Conservation (phyloP, 2,888 invertebrate species). For the Gnatocerus cornutus region DNA sequence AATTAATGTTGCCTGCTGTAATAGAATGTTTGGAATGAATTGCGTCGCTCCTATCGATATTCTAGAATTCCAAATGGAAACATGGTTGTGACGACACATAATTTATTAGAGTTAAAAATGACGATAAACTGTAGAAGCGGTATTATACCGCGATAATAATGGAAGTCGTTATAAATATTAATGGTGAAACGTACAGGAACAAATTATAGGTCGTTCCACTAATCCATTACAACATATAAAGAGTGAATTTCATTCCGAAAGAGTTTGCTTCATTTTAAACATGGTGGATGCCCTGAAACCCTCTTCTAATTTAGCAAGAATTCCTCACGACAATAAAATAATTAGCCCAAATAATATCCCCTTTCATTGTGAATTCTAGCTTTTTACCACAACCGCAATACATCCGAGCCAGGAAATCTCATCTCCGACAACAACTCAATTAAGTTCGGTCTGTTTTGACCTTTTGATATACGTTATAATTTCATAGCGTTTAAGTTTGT, state of each 20-base stretch:
- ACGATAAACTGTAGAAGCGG: neutral
- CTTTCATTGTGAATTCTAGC: neutral
- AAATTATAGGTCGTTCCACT: slow-evolving; percentile 1
- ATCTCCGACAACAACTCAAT: slow-evolving; percentile 26
- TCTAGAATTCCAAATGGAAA: neutral
- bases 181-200: slow-evolving; percentile 3
- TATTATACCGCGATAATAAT: slow-evolving; percentile 6
- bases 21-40: too few relatives aligned
- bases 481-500: slow-evolving; percentile 52
- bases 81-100: neutral
- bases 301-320: neutral
- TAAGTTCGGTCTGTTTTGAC: slow-evolving; percentile 19
- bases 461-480: slow-evolving; percentile 51
- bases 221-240: slow-evolving; percentile 2
- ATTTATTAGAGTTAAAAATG: neutral
- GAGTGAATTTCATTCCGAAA: too few relatives aligned
- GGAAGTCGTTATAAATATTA: slow-evolving; percentile 13
- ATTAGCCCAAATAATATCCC: neutral
- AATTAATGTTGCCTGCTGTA: too few relatives aligned
- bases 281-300: neutral
- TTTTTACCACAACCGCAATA: slow-evolving; percentile 19
- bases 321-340: neutral
- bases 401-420: neutral
- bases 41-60: neutral
- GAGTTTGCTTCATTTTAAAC: neutral